Evolutionary conservation across 2,888 invertebrate genomes (phyloP).

Genomic region (Idaea straminata): DNA sequence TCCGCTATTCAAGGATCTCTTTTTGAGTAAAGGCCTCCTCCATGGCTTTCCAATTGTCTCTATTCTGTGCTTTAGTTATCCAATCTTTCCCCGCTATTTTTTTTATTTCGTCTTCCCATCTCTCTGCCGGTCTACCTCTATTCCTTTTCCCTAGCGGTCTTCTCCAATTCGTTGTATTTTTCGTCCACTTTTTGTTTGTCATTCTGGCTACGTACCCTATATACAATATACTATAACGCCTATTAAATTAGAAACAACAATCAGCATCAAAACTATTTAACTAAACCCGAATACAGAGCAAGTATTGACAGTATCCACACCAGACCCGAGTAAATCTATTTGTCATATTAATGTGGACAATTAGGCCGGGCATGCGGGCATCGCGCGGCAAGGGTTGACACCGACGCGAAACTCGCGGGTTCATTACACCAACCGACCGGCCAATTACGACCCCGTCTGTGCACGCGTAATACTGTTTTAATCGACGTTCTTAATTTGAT

Average conservation of each 20-base stretch:
- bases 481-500: slow-evolving; percentile 60
- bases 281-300: not conserved
- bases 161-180: too few relatives aligned
- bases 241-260: slow-evolving; percentile 12
- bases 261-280: slow-evolving; percentile 9
- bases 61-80: too few relatives aligned
- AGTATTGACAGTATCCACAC: slow-evolving; percentile 26
- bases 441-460: slow-evolving; percentile 23
- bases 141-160: too few relatives aligned
- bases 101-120: too few relatives aligned
- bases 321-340: slow-evolving; percentile 68
- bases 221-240: not conserved
- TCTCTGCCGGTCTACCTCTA: too few relatives aligned
- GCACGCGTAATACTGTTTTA: slow-evolving; percentile 47
- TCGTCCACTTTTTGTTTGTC: too few relatives aligned
- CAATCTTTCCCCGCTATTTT: too few relatives aligned
- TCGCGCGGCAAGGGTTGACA: slow-evolving; percentile 49
- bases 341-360: slow-evolving; percentile 76
- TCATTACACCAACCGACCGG: slow-evolving; percentile 17
- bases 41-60: too few relatives aligned
- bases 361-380: slow-evolving; percentile 68
- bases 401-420: slow-evolving; percentile 32
- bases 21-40: too few relatives aligned
- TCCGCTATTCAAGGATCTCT: too few relatives aligned
- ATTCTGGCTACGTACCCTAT: too few relatives aligned